These are phyloP conservation scores for Passer domesticus DNA, from an alignment of 2,113 vertebrate genomes.

Conservation along the genomic window DNA sequence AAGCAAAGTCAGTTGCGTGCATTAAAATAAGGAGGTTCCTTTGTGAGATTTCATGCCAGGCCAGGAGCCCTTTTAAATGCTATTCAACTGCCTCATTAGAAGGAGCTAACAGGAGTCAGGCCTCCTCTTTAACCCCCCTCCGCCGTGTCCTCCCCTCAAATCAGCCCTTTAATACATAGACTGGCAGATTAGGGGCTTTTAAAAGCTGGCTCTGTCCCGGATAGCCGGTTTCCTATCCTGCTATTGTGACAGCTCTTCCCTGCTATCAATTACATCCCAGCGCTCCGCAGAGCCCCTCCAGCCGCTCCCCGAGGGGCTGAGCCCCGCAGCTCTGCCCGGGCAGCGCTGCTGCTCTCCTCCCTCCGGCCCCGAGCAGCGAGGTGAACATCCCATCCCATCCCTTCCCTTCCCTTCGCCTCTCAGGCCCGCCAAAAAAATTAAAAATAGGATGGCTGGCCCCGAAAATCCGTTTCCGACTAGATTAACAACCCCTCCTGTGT, in stretches of 20 bases:
- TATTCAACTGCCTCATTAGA: conserved; percentile 60
- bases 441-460: background rate
- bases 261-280: conserved; percentile 30
- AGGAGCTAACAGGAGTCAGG: conserved; percentile 66
- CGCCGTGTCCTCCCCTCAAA: conserved; percentile 22
- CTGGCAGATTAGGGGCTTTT: conserved; percentile 64
- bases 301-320: background rate
- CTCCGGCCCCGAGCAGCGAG: background rate
- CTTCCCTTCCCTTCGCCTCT: background rate
- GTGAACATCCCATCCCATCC: background rate
- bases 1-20: conserved; percentile 41
- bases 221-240: conserved; percentile 41
- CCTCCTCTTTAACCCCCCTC: conserved; percentile 37
- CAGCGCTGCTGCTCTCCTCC: background rate
- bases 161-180: background rate
- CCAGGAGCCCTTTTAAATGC: conserved; percentile 60
- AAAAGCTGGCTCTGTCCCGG: conserved; percentile 37
- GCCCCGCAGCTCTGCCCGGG: background rate
- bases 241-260: conserved; percentile 57
- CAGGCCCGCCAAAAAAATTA: background rate
- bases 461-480: conserved; percentile 41
- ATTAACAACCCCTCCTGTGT: conserved; percentile 54
- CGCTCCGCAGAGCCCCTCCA: background rate
- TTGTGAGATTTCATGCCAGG: conserved; percentile 64
- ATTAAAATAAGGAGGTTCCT: conserved; percentile 65